Percentiles rank a stretch among this genome's conserved stretches.
phyloP scores from a whole-genome alignment of 2,797 vertebrate species.

The Enteromius paludinosus region DNA sequence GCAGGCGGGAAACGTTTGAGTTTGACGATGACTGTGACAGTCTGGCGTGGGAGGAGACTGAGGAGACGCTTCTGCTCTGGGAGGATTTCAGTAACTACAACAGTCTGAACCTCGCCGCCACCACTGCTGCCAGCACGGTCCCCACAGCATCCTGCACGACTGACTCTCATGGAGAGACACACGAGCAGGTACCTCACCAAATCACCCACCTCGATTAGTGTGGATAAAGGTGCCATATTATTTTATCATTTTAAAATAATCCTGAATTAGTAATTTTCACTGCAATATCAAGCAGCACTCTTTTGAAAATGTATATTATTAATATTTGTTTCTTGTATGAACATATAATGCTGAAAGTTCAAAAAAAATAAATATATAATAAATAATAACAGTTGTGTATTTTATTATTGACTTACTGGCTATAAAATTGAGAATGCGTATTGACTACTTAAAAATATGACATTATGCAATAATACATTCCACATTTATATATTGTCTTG shows the following conservation, averaged over 20 bases:
- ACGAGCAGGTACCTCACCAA: conserved; percentile 64
- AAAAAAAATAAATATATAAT: too few species aligned
- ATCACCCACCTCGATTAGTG: neutral
- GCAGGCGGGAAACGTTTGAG: conserved; percentile 93
- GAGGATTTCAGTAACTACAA: conserved; percentile 97
- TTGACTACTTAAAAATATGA: neutral
- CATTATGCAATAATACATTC: neutral
- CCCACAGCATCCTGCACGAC: conserved; percentile 47
- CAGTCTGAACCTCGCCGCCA: conserved; percentile 57
- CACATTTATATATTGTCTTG: conserved; percentile 42
- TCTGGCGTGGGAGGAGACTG: conserved; percentile 95
- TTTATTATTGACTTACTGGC: neutral
- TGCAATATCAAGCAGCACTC: neutral
- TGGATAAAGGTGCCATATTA: neutral
- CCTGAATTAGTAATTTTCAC: too few species aligned
- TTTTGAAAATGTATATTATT: neutral
- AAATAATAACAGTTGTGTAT: neutral
- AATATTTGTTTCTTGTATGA: neutral
- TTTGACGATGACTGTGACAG: conserved; percentile 96
- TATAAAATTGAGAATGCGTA: neutral
- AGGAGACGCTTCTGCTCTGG: conserved; percentile 93
- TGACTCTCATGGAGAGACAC: conserved; percentile 79
- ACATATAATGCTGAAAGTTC: neutral
- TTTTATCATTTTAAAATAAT: neutral
- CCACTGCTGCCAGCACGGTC: conserved; percentile 43